These are phyloP conservation scores for Glaucidium brasilianum DNA, from an alignment of 2,113 vertebrate species.

Conservation along the genomic window DNA sequence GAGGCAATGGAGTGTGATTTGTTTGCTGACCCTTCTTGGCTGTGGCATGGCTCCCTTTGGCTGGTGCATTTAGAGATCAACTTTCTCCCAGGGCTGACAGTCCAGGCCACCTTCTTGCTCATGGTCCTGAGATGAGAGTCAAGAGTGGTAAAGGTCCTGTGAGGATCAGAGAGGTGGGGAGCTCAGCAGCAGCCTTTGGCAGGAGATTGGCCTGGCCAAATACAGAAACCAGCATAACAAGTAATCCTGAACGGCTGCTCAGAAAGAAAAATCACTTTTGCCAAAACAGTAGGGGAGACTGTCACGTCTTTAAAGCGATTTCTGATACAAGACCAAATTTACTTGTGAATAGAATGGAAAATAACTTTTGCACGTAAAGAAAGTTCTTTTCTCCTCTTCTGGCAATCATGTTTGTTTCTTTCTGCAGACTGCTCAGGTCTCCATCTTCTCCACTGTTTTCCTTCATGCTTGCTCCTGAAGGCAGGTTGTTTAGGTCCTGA, in stretches of 20 bases:
- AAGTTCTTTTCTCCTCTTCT: background rate
- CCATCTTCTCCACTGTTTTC: background rate
- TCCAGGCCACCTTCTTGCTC: background rate
- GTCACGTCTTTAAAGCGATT: background rate
- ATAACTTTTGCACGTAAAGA: background rate
- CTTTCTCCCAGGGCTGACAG: background rate
- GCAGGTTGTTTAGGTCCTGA: background rate
- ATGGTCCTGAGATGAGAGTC: background rate
- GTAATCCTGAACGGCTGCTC: background rate
- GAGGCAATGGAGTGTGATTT: background rate
- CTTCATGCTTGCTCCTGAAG: background rate
- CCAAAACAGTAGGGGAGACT: background rate
- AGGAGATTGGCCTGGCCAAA: background rate
- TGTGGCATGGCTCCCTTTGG: background rate
- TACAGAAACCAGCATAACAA: background rate
- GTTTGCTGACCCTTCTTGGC: background rate
- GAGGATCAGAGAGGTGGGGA: background rate
- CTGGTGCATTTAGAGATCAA: background rate
- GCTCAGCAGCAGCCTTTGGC: background rate
- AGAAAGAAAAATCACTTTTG: background rate
- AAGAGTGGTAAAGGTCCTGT: background rate
- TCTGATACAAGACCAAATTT: background rate
- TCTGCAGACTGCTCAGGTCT: background rate
- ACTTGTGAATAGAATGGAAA: background rate
- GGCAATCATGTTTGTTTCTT: background rate